Evolutionary conservation across 2,113 vertebrate species (phyloP).

Genomic region (Cyphomyrus discorhynchus): DNA sequence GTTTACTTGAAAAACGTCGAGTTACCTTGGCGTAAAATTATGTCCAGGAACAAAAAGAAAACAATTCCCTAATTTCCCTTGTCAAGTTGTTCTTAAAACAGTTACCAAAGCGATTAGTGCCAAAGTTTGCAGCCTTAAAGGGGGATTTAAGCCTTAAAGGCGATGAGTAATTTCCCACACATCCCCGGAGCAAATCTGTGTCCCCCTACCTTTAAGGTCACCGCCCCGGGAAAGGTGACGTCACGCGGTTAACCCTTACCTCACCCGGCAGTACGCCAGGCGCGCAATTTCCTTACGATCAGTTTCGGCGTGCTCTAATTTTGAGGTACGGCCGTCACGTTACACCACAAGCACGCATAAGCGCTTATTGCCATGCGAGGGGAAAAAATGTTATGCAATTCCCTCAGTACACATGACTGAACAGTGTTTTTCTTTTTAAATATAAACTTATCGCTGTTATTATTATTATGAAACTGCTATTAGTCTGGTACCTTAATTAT

Average conservation of each 20-base stretch:
- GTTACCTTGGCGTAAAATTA: constrained; percentile 39
- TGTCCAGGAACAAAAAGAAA: constrained; percentile 22
- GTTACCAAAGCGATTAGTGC: neutral
- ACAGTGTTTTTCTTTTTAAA: neutral
- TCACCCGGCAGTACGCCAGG: constrained; percentile 22
- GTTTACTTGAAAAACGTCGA: constrained; percentile 39
- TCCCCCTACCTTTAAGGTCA: constrained; percentile 49
- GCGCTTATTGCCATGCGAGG: neutral
- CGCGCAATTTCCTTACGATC: neutral
- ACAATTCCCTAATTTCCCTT: constrained; percentile 20
- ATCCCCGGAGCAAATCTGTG: constrained; percentile 43
- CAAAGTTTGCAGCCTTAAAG: constrained; percentile 34
- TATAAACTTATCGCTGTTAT: neutral
- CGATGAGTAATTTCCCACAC: constrained; percentile 36
- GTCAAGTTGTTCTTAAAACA: constrained; percentile 28
- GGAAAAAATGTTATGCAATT: neutral
- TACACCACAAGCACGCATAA: neutral
- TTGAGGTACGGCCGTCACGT: neutral
- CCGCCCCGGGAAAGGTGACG: constrained; percentile 55
- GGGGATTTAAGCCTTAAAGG: constrained; percentile 38
- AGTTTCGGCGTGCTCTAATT: neutral
- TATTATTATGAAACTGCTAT: neutral
- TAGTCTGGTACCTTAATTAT: neutral
- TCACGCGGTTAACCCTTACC: constrained; percentile 61
- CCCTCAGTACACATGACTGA: neutral